Evolutionary conservation across 2,797 vertebrate genomes (phyloP), one percentile per base, ranked within the genome.

Genomic region (Apogon hyalosoma): DNA sequence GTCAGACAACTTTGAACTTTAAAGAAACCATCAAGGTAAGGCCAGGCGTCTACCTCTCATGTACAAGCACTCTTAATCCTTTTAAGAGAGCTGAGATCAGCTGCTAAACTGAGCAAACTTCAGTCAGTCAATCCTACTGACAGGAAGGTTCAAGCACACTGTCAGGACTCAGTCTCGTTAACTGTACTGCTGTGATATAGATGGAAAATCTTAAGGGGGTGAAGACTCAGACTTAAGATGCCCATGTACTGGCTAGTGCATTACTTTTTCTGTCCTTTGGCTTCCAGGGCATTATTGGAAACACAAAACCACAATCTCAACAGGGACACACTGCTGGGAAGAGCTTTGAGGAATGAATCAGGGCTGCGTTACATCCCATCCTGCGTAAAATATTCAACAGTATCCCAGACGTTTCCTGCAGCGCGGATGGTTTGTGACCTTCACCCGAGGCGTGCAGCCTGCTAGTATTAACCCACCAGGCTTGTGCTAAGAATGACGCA

Each of bases 41-140:
- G 7, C 43, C 62, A 28, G 13, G 1, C 2, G 61, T 63, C 67
- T 55, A 41, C 62, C 56, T 39, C 62, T 42, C 4, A 76, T 69
- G 72, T 63, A 41, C 67, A 69, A 58, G 68, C 24, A 14, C 70
- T 63, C 46, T 36, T 87, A 88, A 92, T 90, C 87, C 84, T 54
- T 67, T 84, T 79, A 86, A 45, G 21, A 73, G 40, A 75, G 78
- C 49, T 1, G 24, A 74, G 85, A 76, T 90, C 79, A 84, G 79
- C 70, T 55, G 71, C 83, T 90, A 80, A 83, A 78, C 75, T 79
- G 28, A 86, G 84, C 70, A 75, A 69, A 80, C 84, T 62, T 63
- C 13, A 38, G 69, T 64, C 63, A 69, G 75, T 68, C 75, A 78
- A 85, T 86, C 81, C 76, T 74, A 79, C 40, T 63, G 78, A 83